Conservation (phyloP, 2,113 vertebrate genomes). For the Diadophis punctatus region DNA sequence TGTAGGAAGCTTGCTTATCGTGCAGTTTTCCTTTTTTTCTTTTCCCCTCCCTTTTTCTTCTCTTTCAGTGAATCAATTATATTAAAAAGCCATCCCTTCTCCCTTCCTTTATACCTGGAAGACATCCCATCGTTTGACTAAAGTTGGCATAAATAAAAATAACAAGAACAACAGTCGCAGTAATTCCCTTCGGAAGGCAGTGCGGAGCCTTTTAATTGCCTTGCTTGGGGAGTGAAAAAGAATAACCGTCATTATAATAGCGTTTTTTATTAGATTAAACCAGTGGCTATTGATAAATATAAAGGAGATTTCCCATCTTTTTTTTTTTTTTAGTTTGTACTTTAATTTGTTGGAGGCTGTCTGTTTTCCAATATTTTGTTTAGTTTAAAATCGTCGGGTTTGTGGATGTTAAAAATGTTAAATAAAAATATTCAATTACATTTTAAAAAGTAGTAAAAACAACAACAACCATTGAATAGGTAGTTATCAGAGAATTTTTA, state of each 20-base stretch:
- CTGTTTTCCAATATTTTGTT: neutral
- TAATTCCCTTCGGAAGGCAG: neutral
- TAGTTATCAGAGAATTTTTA: too few species aligned
- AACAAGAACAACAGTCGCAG: neutral
- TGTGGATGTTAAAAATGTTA: neutral
- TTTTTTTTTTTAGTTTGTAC: neutral
- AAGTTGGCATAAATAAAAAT: neutral
- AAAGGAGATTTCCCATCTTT: neutral
- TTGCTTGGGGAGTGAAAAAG: neutral
- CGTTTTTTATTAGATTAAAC: neutral
- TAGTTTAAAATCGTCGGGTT: neutral
- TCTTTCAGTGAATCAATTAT: neutral
- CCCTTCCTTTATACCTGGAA: neutral
- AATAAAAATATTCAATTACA: neutral
- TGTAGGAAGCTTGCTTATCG: constrained; percentile 34
- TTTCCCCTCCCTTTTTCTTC: too few species aligned
- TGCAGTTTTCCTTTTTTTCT: neutral
- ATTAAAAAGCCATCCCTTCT: constrained; percentile 25
- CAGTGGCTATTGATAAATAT: neutral
- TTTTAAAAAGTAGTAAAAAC: neutral
- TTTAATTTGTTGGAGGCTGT: neutral
- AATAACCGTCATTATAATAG: neutral
- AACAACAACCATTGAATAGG: too few species aligned
- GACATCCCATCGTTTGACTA: neutral
- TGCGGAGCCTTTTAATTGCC: neutral